phyloP scores from a whole-genome alignment of 2,797 vertebrate species.

The Bovichtus variegatus region DNA sequence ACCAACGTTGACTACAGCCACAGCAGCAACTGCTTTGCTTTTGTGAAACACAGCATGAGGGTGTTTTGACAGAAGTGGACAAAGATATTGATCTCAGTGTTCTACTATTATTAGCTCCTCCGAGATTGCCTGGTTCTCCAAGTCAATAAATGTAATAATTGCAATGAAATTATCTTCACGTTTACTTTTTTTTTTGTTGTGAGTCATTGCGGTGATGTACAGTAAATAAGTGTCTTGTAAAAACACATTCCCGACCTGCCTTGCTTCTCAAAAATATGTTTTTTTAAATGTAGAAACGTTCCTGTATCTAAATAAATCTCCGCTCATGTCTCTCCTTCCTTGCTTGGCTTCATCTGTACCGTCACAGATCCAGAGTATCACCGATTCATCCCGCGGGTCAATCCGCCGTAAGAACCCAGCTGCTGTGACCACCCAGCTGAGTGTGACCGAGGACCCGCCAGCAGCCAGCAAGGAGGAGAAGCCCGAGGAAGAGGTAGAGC shows the following conservation, averaged over 20 bases:
- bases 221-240: constrained; percentile 5
- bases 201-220: background rate
- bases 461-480: constrained; percentile 93
- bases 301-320: background rate
- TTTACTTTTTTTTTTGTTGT: background rate
- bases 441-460: constrained; percentile 91
- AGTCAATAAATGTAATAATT: constrained; percentile 18
- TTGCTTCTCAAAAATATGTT: background rate
- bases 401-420: constrained; percentile 96
- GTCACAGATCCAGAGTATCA: constrained; percentile 98
- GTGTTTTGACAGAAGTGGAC: constrained; percentile 37
- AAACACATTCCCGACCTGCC: background rate
- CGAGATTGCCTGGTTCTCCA: background rate
- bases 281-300: background rate
- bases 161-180: background rate
- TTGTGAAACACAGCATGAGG: constrained; percentile 29
- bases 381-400: constrained; percentile 96
- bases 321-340: background rate
- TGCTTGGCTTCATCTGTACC: constrained; percentile 1
- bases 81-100: constrained; percentile 36
- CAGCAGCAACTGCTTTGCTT: constrained; percentile 20
- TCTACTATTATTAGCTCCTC: constrained; percentile 5
- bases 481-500: constrained; percentile 91
- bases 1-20: constrained; percentile 29
- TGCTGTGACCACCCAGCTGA: constrained; percentile 92